A percentile compares a stretch with the other conserved stretches of the same genome.
Evolutionary conservation across 2,888 invertebrate genomes (phyloP).

Genomic region (Stenichneumon culpator): DNA sequence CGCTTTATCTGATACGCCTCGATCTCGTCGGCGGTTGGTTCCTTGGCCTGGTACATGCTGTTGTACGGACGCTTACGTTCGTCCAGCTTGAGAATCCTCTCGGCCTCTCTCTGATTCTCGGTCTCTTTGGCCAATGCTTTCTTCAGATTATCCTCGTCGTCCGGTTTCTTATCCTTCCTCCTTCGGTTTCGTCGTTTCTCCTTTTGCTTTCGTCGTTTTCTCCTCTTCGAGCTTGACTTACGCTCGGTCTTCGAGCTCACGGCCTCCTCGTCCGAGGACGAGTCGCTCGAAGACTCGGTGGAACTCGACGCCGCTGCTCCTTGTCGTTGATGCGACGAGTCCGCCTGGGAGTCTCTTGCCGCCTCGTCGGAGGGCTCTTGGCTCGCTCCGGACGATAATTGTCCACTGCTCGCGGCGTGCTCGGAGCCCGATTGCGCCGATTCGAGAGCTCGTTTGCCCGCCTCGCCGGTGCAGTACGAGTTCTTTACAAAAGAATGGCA

Average conservation of each 20-base stretch:
- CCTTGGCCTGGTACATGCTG: slow-evolving; percentile 94
- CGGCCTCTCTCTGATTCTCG: slow-evolving; percentile 87
- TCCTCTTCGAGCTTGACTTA: slow-evolving; percentile 86
- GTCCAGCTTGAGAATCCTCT: slow-evolving; percentile 90
- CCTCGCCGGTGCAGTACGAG: slow-evolving; percentile 95
- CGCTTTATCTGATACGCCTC: slow-evolving; percentile 97
- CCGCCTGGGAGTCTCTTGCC: slow-evolving; percentile 68
- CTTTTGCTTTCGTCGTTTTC: slow-evolving; percentile 86
- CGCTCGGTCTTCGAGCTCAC: slow-evolving; percentile 81
- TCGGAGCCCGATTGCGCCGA: slow-evolving; percentile 55
- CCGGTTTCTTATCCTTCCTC: slow-evolving; percentile 81
- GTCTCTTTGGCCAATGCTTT: slow-evolving; percentile 90
- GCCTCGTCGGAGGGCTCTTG: slow-evolving; percentile 63
- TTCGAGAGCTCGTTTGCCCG: slow-evolving; percentile 85
- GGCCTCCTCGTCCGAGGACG: slow-evolving; percentile 86
- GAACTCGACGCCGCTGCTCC: slow-evolving; percentile 73
- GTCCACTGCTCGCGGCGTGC: slow-evolving; percentile 13
- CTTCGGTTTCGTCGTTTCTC: slow-evolving; percentile 84
- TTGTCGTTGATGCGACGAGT: slow-evolving; percentile 71
- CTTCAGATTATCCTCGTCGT: slow-evolving; percentile 87
- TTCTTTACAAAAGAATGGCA: slow-evolving; percentile 97
- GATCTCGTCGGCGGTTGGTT: slow-evolving; percentile 96
- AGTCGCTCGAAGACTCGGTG: slow-evolving; percentile 84
- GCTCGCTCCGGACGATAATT: slow-evolving; percentile 71
- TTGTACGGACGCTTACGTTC: slow-evolving; percentile 98